Conservation (phyloP, 2,113 vertebrate species). For the Leptosomus discolor region DNA sequence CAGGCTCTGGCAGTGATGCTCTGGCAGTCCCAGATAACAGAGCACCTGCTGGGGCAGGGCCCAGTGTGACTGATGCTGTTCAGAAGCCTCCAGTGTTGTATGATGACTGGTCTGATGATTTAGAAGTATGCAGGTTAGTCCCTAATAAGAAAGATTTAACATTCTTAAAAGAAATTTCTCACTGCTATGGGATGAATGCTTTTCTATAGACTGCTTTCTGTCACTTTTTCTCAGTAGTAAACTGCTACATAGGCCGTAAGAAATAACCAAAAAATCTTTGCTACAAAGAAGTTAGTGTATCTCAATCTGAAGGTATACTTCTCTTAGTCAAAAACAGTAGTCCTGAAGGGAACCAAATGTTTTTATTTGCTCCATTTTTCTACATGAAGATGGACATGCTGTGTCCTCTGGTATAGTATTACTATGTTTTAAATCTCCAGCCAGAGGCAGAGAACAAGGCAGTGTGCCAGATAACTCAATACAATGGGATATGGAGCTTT, state of each 20-base stretch:
- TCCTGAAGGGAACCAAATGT: background rate
- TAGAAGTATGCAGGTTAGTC: slow-evolving; percentile 93
- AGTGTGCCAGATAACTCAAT: background rate
- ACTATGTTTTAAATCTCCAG: background rate
- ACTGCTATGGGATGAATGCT: background rate
- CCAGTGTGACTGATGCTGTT: background rate
- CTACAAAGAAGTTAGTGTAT: background rate
- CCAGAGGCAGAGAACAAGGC: background rate
- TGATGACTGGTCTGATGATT: slow-evolving; percentile 80
- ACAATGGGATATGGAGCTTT: slow-evolving; percentile 21
- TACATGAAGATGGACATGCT: background rate
- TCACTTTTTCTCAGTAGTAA: background rate
- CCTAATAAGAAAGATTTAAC: background rate
- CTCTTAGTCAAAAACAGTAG: background rate
- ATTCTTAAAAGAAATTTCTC: background rate
- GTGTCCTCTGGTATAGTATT: background rate
- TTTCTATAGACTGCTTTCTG: background rate
- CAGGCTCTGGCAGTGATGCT: slow-evolving; percentile 66
- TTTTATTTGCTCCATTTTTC: background rate
- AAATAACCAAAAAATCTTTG: background rate
- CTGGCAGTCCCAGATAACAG: slow-evolving; percentile 41
- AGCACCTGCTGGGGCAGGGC: background rate
- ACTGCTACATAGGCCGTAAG: background rate
- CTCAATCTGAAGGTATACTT: background rate
- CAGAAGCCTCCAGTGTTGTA: slow-evolving; percentile 58